Conservation (phyloP, 1,140 invertebrate species). For the Drosophila yakuba region DNA sequence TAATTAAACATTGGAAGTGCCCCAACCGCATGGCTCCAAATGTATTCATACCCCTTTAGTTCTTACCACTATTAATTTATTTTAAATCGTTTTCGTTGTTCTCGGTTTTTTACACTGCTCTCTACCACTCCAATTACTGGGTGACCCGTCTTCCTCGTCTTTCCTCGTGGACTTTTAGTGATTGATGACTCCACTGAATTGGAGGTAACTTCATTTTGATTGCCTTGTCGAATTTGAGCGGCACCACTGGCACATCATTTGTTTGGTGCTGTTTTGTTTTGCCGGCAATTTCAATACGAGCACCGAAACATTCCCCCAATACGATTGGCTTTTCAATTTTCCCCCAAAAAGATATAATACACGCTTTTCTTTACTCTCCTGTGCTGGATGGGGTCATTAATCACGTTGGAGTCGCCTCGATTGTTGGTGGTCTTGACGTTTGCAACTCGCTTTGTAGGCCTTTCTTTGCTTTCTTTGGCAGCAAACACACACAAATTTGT, state of each 20-base stretch:
- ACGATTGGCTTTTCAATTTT: conserved; percentile 76
- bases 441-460: conserved; percentile 34
- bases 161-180: conserved; percentile 24
- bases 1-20: conserved; percentile 71
- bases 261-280: conserved; percentile 47
- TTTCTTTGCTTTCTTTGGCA: conserved; percentile 30
- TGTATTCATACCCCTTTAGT: background rate
- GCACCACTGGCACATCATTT: conserved; percentile 66
- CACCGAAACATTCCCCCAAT: conserved; percentile 44
- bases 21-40: background rate
- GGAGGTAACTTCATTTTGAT: conserved; percentile 80
- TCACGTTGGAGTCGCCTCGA: conserved; percentile 43
- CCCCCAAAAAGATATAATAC: conserved; percentile 19
- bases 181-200: conserved; percentile 63
- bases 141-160: background rate
- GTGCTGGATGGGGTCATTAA: conserved; percentile 41
- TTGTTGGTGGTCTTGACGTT: conserved; percentile 47
- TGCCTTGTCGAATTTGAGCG: conserved; percentile 66
- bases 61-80: conserved; percentile 72
- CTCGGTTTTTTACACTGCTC: conserved; percentile 20
- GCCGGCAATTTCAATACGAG: conserved; percentile 51
- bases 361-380: conserved; percentile 20
- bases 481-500: conserved; percentile 19
- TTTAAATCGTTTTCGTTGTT: conserved; percentile 66
- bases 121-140: conserved; percentile 47